These are phyloP conservation scores for Philypnodon macrostomus DNA, from an alignment of 2,797 vertebrate genomes.

Conservation along the genomic window DNA sequence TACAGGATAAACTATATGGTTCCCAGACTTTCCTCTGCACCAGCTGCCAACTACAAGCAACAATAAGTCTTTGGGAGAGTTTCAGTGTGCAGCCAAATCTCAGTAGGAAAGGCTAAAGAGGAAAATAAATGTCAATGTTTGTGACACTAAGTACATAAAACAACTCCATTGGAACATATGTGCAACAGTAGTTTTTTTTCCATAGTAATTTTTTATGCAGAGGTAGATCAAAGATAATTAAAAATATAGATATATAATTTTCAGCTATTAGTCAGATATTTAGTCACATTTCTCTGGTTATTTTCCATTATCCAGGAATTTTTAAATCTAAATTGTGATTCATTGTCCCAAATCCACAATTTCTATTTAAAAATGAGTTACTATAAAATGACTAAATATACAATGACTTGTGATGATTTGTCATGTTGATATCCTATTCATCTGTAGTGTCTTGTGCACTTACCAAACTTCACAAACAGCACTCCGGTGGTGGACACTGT, in stretches of 20 bases:
- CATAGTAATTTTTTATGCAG: too few relatives aligned
- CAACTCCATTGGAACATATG: conserved; percentile 2
- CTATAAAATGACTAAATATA: too few relatives aligned
- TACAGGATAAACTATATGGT: conserved; percentile 63
- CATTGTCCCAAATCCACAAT: too few relatives aligned
- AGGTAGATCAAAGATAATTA: too few relatives aligned
- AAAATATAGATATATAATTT: too few relatives aligned
- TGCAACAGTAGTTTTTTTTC: not conserved
- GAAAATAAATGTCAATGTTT: conserved; percentile 13
- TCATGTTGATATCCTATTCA: too few relatives aligned
- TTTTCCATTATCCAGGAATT: too few relatives aligned
- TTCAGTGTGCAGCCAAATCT: conserved; percentile 27
- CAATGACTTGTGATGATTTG: too few relatives aligned
- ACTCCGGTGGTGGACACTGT: conserved; percentile 93
- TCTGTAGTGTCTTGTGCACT: conserved; percentile 45
- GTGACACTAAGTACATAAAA: conserved; percentile 11
- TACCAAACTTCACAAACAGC: conserved; percentile 96
- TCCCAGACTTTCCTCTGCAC: conserved; percentile 53
- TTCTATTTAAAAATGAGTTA: too few relatives aligned
- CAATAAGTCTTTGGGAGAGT: conserved; percentile 22
- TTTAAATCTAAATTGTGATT: too few relatives aligned
- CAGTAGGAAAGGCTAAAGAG: conserved; percentile 17
- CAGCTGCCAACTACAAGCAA: conserved; percentile 46
- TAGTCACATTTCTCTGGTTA: too few relatives aligned
- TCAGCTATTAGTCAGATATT: too few relatives aligned